Conservation (phyloP, 2,797 vertebrate species). For the Cetoscarus ocellatus region DNA sequence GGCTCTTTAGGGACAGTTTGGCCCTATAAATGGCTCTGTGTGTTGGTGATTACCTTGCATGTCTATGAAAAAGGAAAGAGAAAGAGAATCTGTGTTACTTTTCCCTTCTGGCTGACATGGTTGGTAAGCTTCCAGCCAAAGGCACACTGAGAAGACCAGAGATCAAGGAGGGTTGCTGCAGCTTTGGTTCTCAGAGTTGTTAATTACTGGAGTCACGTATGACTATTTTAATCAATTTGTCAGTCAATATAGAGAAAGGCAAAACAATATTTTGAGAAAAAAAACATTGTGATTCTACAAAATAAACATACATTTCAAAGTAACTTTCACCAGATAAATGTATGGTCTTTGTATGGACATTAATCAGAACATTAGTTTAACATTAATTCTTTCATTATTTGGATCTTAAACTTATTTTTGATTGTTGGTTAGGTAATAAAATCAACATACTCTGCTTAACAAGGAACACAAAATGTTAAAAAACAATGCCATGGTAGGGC, state of each 20-base stretch:
- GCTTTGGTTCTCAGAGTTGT: conserved; percentile 64
- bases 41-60: conserved; percentile 52
- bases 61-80: conserved; percentile 38
- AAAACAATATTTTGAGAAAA: conserved; percentile 1
- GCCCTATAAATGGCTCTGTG: conserved; percentile 28
- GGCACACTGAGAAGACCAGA: conserved; percentile 32
- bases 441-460: too few relatives aligned
- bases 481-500: too few relatives aligned
- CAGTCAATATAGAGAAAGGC: conserved; percentile 15
- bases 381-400: too few relatives aligned
- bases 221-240: background rate
- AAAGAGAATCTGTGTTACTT: conserved; percentile 32
- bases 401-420: too few relatives aligned
- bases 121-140: conserved; percentile 45
- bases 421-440: too few relatives aligned
- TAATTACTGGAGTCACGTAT: conserved; percentile 67
- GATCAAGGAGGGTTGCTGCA: conserved; percentile 42
- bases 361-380: too few relatives aligned
- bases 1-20: conserved; percentile 33
- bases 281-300: too few relatives aligned
- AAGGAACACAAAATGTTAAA: too few relatives aligned
- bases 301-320: too few relatives aligned
- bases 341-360: too few relatives aligned
- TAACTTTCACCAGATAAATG: too few relatives aligned
- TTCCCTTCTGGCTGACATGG: conserved; percentile 25